Evolutionary conservation across 2,797 vertebrate species (phyloP).

Genomic region (Falco novaeseelandiae): DNA sequence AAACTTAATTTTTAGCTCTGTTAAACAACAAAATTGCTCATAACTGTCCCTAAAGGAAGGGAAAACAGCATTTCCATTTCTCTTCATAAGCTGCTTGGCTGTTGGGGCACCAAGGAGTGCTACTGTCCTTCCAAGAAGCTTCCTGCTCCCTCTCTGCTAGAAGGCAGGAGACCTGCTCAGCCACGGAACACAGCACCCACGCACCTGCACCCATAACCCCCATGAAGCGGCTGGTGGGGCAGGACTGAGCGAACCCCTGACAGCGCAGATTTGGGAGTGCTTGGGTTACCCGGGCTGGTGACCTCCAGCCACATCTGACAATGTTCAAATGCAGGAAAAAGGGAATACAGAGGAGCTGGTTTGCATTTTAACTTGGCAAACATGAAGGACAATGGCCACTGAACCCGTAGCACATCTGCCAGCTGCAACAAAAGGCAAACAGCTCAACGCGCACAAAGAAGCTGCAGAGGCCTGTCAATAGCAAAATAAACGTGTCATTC

Average conservation of each 20-base stretch:
- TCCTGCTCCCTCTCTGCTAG: neutral
- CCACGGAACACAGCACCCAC: neutral
- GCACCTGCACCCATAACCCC: rapidly evolving
- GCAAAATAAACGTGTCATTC: neutral
- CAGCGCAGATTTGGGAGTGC: neutral
- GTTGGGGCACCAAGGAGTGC: neutral
- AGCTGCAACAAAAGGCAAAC: neutral
- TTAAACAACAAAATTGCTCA: neutral
- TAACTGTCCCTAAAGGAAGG: neutral
- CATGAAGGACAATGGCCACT: neutral
- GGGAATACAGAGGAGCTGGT: neutral
- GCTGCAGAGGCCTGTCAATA: neutral
- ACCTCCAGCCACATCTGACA: neutral
- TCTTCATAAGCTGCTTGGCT: neutral
- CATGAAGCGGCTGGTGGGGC: neutral
- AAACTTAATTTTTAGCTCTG: slow-evolving; percentile 10
- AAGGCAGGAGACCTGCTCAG: neutral
- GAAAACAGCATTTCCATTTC: neutral
- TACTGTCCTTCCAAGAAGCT: neutral
- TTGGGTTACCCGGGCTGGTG: rapidly evolving
- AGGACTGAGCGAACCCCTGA: neutral
- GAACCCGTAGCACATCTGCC: neutral
- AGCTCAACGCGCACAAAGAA: neutral
- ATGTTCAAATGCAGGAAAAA: neutral
- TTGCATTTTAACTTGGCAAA: neutral